Base-by-base conservation (phyloP, 2,797 vertebrate genomes). In the Cirrhinus molitorella region DNA sequence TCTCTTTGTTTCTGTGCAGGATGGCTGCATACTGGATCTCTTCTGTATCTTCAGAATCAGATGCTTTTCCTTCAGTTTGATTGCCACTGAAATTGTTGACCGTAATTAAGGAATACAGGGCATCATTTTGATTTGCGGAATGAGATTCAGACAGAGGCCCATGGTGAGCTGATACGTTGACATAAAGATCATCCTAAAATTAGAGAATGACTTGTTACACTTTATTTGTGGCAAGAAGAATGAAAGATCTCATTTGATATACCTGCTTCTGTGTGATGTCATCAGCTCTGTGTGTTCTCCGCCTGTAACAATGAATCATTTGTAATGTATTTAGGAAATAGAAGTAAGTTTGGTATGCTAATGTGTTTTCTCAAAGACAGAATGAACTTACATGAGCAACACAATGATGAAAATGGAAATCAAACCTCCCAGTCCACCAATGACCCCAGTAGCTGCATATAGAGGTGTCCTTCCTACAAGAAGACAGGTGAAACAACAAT, bases 181-280 rank as follows among this genome's bases (percentile, higher is more conserved):
- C 23, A 37, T 80, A 80, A 0, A 59, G 5, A 10, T 43, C 7
- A 31, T 80, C 66, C 79, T 80, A 16, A 21, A 80, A 80, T n/a
- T 16, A 79, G 51, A 31, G 71, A 43, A 21, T 2, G 0, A 9
- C 5, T 28, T 13, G 17, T 47, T 53, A 55, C 16, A 21, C 37
- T 40, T 57, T 57, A 74, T 23, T 40, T 57, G 23, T 1, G 10
- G 10, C 10, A 57, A 57, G 23, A 23, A 9, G 5, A 37, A 23
- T 11, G 14, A 51, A 66, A 59, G 11, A 21, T 7, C 14, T 47
- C 4, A 3, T 71, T 71, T 71, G 37, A 68, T 68, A 0, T 16
- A 79, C 61, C 77, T 66, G 61, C 4, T 53, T 66, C 8, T 25
- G 45, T 23, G 4, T 12, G 28, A 51, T 25, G 45, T 4, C 19